These are phyloP conservation scores for Palythoa caribaeorum DNA, from an alignment of 92 coral and sea anemone genomes.

Conservation along the genomic window DNA sequence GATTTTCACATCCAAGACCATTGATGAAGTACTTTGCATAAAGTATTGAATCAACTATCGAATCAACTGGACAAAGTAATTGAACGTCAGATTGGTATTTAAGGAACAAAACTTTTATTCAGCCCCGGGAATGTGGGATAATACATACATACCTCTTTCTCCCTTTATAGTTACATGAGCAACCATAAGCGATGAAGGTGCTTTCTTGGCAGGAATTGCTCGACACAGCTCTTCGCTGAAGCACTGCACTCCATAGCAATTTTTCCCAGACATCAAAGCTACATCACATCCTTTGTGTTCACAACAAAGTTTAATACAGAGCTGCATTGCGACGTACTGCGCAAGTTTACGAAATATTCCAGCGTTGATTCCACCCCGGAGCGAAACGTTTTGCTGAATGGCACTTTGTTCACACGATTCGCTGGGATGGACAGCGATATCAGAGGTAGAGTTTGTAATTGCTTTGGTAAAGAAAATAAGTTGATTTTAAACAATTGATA, in stretches of 20 bases:
- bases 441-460: conserved; percentile 61
- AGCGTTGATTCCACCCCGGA: conserved; percentile 97
- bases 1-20: background rate
- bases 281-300: conserved; percentile 99
- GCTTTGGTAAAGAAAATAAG: conserved; percentile 10
- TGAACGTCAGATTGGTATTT: background rate
- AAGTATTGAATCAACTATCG: background rate
- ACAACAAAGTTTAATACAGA: conserved; percentile 95
- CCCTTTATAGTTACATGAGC: conserved; percentile 97
- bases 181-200: conserved; percentile 97
- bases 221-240: conserved; percentile 90
- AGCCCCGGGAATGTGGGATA: background rate
- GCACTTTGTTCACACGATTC: conserved; percentile 95
- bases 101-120: background rate
- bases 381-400: conserved; percentile 90
- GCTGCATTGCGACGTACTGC: conserved; percentile 98
- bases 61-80: background rate
- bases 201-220: conserved; percentile 95
- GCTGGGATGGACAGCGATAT: conserved; percentile 62
- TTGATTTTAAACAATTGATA: background rate
- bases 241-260: conserved; percentile 98
- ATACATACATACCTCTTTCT: conserved; percentile 71
- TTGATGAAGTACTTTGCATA: background rate
- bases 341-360: conserved; percentile 96
- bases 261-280: conserved; percentile 94